Base-by-base conservation (phyloP, 2,888 invertebrate species). In the Myopa tessellatipennis region DNA sequence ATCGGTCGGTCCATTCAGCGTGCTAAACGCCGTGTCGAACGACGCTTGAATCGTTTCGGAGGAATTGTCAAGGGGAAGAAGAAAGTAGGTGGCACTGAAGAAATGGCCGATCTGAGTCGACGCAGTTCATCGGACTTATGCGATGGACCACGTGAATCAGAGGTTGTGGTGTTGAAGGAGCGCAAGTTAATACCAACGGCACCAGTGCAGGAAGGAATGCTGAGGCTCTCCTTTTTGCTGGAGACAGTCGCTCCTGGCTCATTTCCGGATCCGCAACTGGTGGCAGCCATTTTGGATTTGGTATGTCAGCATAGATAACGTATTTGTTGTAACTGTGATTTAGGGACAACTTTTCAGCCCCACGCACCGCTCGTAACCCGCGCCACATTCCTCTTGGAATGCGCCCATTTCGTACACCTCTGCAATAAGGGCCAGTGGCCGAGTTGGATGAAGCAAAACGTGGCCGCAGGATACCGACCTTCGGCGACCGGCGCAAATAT, bases 391-490 rank as follows among this genome's bases (percentile, higher is more conserved):
- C 90, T 99, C 8, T 89, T 99, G 79, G 99, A 99, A 89, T 98
- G 98, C 88, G 95, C 98, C 0, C 95, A 98, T 88, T 95, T 99
- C 83, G 98, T 99, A 3, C 98, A 99, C 87, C 94, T 96, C 82
- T 99, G 99, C 89, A 99, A 99, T 89, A 96, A 96, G 87, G 98
- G 98, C 0, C 97, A 98, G 83, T 99, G 99, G 99, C 99, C 99
- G 0, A 93, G 94, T 76, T 99, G 99, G 98, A 95, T 98, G 92
- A 97, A 97, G 89, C 93, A 96, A 10, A 95, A 95, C 85, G 91
- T 94, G 80, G 82, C 84, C 40, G 93, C 94, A 8, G 92, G 94
- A 85, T 94, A 94, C 86, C 91, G 95, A 68, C 93, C 93, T 0
- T 89, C 89, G 0, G n/a, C n/a, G n/a, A n/a, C n/a, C n/a, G 94